Evolutionary conservation across 2,888 invertebrate genomes (phyloP).

Genomic region (Drosophila subquinaria): DNA sequence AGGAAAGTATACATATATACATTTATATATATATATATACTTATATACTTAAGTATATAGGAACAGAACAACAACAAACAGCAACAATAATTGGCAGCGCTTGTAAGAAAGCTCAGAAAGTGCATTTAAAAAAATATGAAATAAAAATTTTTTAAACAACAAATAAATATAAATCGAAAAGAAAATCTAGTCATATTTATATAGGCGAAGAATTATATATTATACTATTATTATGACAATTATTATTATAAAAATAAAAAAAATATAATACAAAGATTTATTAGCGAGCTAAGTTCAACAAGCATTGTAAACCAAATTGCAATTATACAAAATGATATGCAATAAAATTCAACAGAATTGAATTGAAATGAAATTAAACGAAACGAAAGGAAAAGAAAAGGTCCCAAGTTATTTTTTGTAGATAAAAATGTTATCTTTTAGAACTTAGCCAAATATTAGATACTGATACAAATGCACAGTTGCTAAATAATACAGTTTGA

Average conservation of each 20-base stretch:
- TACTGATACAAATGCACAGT: constrained; percentile 48
- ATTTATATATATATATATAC: constrained; percentile 45
- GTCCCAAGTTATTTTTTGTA: constrained; percentile 76
- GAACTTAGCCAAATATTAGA: constrained; percentile 81
- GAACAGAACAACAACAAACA: constrained; percentile 55
- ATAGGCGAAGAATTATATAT: constrained; percentile 63
- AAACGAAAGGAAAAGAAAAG: constrained; percentile 15
- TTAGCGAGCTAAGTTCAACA: constrained; percentile 61
- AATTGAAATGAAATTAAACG: constrained; percentile 26
- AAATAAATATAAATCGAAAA: constrained; percentile 41
- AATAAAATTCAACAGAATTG: constrained; percentile 27
- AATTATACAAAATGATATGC: constrained; percentile 58
- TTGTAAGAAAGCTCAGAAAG: constrained; percentile 84
- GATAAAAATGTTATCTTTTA: constrained; percentile 82
- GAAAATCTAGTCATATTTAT: constrained; percentile 63
- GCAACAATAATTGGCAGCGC: constrained; percentile 85
- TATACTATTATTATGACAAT: constrained; percentile 75
- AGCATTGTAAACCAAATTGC: constrained; percentile 58
- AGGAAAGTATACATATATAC: constrained; percentile 60
- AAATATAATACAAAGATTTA: constrained; percentile 62
- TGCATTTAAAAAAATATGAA: constrained; percentile 77
- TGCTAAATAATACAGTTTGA: constrained; percentile 29
- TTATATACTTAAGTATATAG: constrained; percentile 43
- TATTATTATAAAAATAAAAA: constrained; percentile 71
- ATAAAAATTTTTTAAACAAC: constrained; percentile 60